A percentile compares a stretch with the other conserved stretches of the same genome.
phyloP scores from a whole-genome alignment of 2,888 invertebrate species.

The Pammene fasciana region DNA sequence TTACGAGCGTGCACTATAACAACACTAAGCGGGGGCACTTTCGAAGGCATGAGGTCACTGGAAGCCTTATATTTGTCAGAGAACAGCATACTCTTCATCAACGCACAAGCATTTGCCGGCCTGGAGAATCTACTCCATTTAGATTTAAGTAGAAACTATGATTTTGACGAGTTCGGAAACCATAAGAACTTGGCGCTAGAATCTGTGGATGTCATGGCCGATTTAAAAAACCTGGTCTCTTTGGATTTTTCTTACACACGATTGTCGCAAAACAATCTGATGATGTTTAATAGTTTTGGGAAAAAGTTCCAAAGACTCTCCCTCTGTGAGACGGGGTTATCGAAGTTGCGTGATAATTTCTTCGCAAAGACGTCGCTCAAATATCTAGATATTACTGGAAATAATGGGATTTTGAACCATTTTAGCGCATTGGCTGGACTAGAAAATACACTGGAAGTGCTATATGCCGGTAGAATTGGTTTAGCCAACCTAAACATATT shows the following conservation, averaged over 20 bases:
- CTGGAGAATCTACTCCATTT: constrained; percentile 71
- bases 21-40: constrained; percentile 66
- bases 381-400: constrained; percentile 82
- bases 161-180: constrained; percentile 48
- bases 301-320: constrained; percentile 60
- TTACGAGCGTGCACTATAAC: constrained; percentile 82
- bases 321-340: constrained; percentile 73
- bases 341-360: constrained; percentile 58
- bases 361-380: constrained; percentile 73
- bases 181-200: constrained; percentile 50
- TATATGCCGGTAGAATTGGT: constrained; percentile 73
- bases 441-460: constrained; percentile 66
- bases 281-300: constrained; percentile 52
- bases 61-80: constrained; percentile 79
- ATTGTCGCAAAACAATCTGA: constrained; percentile 51
- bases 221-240: constrained; percentile 54
- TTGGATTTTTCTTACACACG: constrained; percentile 66
- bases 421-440: constrained; percentile 67
- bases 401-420: constrained; percentile 65
- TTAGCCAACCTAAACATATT: constrained; percentile 68
- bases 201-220: constrained; percentile 47
- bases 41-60: constrained; percentile 73
- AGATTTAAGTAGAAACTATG: constrained; percentile 79
- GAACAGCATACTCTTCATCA: constrained; percentile 75
- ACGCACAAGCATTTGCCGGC: constrained; percentile 66